phyloP scores from a whole-genome alignment of 2,797 vertebrate species.

The Anas acuta region DNA sequence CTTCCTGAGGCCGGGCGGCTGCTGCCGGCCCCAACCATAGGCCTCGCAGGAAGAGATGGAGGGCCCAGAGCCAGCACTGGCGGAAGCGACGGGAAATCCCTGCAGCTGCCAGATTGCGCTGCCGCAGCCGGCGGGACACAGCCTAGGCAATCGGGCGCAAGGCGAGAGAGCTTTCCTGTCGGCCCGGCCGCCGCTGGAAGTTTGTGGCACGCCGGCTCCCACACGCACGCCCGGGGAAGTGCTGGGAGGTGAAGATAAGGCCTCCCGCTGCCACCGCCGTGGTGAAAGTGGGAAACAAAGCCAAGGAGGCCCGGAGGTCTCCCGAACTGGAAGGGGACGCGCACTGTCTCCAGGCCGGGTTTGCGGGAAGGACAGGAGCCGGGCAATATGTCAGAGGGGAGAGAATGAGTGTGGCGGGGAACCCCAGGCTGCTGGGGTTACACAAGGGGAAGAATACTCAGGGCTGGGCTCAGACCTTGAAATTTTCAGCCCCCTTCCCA shows the following conservation, averaged over 20 bases:
- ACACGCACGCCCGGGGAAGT: constrained; percentile 87
- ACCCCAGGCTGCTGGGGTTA: fast-evolving
- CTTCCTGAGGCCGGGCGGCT: constrained; percentile 66
- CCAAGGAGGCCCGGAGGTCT: background rate
- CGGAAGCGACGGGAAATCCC: constrained; percentile 77
- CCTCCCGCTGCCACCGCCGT: constrained; percentile 59
- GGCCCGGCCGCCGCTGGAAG: constrained; percentile 78
- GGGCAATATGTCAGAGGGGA: too few relatives aligned
- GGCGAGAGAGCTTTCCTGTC: constrained; percentile 90
- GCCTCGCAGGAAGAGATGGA: constrained; percentile 76
- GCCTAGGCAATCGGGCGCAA: constrained; percentile 62
- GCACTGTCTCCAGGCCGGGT: background rate
- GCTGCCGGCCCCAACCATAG: constrained; percentile 17
- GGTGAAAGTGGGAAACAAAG: constrained; percentile 39
- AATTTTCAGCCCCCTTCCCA: background rate
- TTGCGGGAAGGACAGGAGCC: background rate
- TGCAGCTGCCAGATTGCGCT: constrained; percentile 79
- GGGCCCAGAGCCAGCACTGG: constrained; percentile 59
- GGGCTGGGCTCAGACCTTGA: fast-evolving
- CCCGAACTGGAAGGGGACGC: background rate
- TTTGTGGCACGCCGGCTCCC: constrained; percentile 83
- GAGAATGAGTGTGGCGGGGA: fast-evolving
- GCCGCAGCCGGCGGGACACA: constrained; percentile 9
- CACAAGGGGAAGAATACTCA: background rate
- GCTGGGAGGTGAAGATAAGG: constrained; percentile 93